phyloP scores from a whole-genome alignment of 1,140 invertebrate genomes.

The Solen grandis region DNA sequence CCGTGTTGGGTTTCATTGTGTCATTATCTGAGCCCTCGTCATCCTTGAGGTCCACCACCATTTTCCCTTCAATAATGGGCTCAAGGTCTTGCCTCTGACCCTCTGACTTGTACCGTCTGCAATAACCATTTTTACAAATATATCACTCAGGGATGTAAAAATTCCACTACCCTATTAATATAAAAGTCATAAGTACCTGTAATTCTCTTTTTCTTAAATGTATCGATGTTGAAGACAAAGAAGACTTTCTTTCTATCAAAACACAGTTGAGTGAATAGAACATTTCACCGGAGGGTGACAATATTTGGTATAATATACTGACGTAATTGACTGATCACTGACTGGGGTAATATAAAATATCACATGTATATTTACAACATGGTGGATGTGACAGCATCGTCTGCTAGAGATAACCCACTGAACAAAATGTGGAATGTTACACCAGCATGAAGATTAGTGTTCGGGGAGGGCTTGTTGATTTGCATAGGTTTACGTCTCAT shows the following conservation, averaged over 20 bases:
- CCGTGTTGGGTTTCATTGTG: conserved; percentile 47
- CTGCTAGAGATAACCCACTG: no score
- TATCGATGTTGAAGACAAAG: not conserved
- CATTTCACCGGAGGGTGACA: not conserved
- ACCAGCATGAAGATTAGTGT: no score
- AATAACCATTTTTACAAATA: no score
- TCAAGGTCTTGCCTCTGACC: conserved; percentile 62
- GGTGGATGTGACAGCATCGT: no score
- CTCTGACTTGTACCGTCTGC: conserved; percentile 55
- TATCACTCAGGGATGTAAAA: not conserved
- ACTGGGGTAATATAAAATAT: no score
- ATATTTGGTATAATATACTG: not conserved
- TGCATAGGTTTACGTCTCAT: no score
- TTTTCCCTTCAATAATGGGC: conserved; percentile 66
- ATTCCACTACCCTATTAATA: not conserved
- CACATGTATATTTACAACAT: no score
- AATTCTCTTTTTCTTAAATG: not conserved
- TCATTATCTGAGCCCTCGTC: conserved; percentile 45
- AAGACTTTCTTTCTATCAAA: no score
- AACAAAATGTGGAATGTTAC: no score
- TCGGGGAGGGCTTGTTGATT: no score
- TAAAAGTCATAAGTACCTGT: not conserved
- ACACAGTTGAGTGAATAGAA: not conserved
- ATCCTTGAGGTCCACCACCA: conserved; percentile 45
- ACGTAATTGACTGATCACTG: no score